Percentiles rank a stretch among this genome's conserved stretches.
These are phyloP conservation scores for Caenorhabditis panamensis DNA, from an alignment of 2,888 invertebrate genomes.

Conservation along the genomic window DNA sequence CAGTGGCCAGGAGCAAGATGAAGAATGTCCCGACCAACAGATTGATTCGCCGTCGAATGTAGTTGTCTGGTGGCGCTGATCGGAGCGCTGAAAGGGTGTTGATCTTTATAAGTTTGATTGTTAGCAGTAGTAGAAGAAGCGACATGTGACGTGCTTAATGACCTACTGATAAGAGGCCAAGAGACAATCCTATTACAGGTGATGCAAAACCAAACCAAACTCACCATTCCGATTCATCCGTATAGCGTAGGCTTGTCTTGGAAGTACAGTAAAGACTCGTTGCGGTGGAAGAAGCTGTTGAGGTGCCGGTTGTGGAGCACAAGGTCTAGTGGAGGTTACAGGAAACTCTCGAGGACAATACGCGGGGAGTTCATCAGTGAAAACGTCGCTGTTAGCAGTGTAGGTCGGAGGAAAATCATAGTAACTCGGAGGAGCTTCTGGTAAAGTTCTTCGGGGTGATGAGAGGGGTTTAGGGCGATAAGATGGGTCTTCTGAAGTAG, in stretches of 20 bases:
- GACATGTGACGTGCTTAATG: conserved; percentile 2
- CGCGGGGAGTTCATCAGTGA: conserved; percentile 38
- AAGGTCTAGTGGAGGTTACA: conserved; percentile 5
- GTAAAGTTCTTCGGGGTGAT: conserved; percentile 29
- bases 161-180: conserved; percentile 28
- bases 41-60: conserved; percentile 26
- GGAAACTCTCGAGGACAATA: conserved; percentile 36
- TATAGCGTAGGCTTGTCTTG: conserved; percentile 34
- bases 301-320: neutral
- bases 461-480: conserved; percentile 34
- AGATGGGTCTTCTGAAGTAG: neutral
- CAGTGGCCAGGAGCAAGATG: conserved; percentile 34
- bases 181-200: conserved; percentile 29
- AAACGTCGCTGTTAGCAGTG: conserved; percentile 16
- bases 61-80: neutral
- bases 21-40: conserved; percentile 33
- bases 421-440: conserved; percentile 53
- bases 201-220: neutral
- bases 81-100: conserved; percentile 9
- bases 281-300: neutral
- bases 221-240: conserved; percentile 30
- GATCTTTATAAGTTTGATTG: neutral
- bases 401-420: conserved; percentile 56
- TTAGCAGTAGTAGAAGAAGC: neutral
- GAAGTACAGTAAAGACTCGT: conserved; percentile 36